These are phyloP conservation scores for Passer domesticus DNA, from an alignment of 2,113 vertebrate species.

Conservation along the genomic window DNA sequence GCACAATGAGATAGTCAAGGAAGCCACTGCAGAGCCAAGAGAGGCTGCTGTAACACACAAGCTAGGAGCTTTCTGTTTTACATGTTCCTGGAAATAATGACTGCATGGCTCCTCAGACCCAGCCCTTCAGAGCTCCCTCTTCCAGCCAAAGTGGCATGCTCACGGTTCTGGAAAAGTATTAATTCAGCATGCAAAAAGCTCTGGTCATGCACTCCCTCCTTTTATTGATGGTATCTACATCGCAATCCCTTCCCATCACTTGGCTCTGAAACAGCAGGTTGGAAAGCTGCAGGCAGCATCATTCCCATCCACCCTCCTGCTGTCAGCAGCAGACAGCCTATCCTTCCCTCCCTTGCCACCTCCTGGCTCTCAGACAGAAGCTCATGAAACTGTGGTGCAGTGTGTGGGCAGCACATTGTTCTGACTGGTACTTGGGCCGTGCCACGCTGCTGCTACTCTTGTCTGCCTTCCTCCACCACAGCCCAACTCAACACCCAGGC, in stretches of 20 bases:
- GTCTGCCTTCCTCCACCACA: neutral
- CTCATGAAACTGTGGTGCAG: neutral
- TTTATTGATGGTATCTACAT: neutral
- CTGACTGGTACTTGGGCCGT: constrained; percentile 30
- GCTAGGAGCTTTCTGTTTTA: neutral
- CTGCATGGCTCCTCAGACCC: neutral
- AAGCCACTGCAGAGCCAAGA: neutral
- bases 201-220: neutral
- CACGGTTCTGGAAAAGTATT: neutral
- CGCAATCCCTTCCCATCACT: neutral
- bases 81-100: neutral
- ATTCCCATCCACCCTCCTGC: constrained; percentile 3
- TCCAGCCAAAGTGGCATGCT: neutral
- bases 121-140: neutral
- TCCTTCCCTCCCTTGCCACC: constrained; percentile 10
- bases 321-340: constrained; percentile 24
- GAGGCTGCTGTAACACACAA: neutral
- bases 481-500: neutral
- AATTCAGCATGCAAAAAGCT: neutral
- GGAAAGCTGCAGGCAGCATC: constrained; percentile 13
- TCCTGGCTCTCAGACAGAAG: constrained; percentile 34
- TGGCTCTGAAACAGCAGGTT: constrained; percentile 5
- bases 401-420: constrained; percentile 13
- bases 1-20: neutral
- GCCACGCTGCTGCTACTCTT: neutral